Conservation (phyloP, 2,888 invertebrate genomes). For the Drosophila tripunctata region DNA sequence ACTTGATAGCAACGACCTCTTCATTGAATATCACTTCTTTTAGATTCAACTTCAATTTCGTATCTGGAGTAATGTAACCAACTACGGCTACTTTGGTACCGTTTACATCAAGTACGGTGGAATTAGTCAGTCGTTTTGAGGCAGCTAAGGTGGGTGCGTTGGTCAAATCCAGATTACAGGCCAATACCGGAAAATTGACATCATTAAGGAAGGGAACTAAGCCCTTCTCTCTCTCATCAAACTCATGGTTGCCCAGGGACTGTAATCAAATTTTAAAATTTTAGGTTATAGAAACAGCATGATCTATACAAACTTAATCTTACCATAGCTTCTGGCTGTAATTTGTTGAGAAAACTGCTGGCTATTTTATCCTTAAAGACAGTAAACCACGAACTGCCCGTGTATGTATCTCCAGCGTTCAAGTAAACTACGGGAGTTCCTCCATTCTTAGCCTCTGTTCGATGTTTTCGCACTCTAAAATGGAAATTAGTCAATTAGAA, state of each 20-base stretch:
- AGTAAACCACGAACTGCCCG: constrained; percentile 94
- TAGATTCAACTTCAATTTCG: constrained; percentile 86
- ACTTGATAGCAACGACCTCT: constrained; percentile 88
- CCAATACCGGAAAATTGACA: constrained; percentile 89
- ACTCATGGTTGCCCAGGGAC: constrained; percentile 97
- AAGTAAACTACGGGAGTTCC: constrained; percentile 90
- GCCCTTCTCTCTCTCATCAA: constrained; percentile 91
- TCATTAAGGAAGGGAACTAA: constrained; percentile 90
- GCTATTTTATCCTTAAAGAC: constrained; percentile 92
- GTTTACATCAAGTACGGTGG: constrained; percentile 87
- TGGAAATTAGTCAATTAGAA: constrained; percentile 63
- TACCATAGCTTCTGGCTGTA: constrained; percentile 94
- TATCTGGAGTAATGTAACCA: constrained; percentile 94
- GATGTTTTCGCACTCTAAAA: constrained; percentile 87
- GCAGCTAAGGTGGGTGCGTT: constrained; percentile 87
- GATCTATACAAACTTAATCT: constrained; percentile 78
- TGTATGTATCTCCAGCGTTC: constrained; percentile 96
- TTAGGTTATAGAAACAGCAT: too few species aligned
- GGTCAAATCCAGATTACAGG: constrained; percentile 90
- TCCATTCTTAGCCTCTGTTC: constrained; percentile 85
- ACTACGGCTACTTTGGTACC: constrained; percentile 91
- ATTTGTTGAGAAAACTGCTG: constrained; percentile 90
- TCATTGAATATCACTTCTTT: constrained; percentile 87
- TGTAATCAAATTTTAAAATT: constrained; percentile 83
- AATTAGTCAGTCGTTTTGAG: constrained; percentile 85